Conservation (phyloP, 2,888 invertebrate species). For the Meliscaeva auricollis region DNA sequence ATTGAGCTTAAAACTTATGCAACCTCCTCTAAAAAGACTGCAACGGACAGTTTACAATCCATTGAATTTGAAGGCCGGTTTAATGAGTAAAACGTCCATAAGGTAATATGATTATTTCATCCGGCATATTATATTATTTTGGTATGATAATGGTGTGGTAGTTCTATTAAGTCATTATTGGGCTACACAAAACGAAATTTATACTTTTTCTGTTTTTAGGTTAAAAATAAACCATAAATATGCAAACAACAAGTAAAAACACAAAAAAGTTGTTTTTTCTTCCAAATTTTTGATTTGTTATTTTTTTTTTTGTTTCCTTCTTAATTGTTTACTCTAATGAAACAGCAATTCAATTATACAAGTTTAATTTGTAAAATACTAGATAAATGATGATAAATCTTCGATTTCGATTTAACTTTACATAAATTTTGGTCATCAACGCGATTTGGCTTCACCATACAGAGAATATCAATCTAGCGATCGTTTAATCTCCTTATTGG, state of each 20-base stretch:
- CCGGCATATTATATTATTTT: too few species aligned
- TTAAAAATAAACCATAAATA: too few species aligned
- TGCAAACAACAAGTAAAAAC: not conserved
- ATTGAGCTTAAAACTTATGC: too few species aligned
- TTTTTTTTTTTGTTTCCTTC: constrained; percentile 38
- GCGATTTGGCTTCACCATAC: constrained; percentile 17
- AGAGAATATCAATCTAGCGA: constrained; percentile 58
- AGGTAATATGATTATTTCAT: too few species aligned
- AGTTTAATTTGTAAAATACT: constrained; percentile 68
- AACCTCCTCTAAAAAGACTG: too few species aligned
- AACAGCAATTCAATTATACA: constrained; percentile 72
- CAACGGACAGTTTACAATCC: too few species aligned
- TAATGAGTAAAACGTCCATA: too few species aligned
- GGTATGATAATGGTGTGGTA: too few species aligned
- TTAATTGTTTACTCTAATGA: constrained; percentile 65
- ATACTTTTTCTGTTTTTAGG: too few species aligned
- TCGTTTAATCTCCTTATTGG: constrained; percentile 62
- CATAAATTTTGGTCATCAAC: constrained; percentile 60
- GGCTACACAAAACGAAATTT: too few species aligned
- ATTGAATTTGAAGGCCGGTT: too few species aligned
- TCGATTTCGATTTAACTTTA: constrained; percentile 48
- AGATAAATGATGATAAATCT: constrained; percentile 64
- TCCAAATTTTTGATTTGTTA: not conserved
- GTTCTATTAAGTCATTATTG: too few species aligned
- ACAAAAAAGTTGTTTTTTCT: not conserved